phyloP scores from a whole-genome alignment of 2,888 invertebrate species.

The Podabrus alpinus region DNA sequence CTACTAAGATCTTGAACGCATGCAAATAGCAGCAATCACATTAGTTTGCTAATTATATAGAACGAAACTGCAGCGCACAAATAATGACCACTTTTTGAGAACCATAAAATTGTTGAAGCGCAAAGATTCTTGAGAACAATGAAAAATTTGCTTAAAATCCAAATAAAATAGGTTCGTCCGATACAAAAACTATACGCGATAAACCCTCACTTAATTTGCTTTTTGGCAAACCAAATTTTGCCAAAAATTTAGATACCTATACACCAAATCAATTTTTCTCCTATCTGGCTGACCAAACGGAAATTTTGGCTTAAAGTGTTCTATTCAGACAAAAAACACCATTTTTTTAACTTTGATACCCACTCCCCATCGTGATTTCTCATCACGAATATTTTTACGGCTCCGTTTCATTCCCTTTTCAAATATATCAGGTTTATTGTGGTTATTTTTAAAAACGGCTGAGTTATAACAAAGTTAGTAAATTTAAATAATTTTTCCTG shows the following conservation, averaged over 20 bases:
- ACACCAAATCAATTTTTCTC: no score
- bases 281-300: no score
- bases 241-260: neutral
- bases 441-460: no score
- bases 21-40: conserved; percentile 7
- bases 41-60: conserved; percentile 9
- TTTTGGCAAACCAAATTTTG: neutral
- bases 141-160: neutral
- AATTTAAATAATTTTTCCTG: no score
- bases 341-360: no score
- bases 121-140: neutral
- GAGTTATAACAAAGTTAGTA: no score
- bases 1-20: conserved; percentile 1
- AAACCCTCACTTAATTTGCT: neutral
- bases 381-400: no score
- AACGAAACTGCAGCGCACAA: neutral
- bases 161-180: neutral
- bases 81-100: conserved; percentile 2
- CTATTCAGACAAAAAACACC: no score
- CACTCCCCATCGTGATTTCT: no score
- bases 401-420: no score
- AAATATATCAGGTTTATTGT: no score
- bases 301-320: no score
- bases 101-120: neutral
- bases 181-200: neutral